Conservation (phyloP, 2,888 invertebrate species). For the Seira sanloemensis region DNA sequence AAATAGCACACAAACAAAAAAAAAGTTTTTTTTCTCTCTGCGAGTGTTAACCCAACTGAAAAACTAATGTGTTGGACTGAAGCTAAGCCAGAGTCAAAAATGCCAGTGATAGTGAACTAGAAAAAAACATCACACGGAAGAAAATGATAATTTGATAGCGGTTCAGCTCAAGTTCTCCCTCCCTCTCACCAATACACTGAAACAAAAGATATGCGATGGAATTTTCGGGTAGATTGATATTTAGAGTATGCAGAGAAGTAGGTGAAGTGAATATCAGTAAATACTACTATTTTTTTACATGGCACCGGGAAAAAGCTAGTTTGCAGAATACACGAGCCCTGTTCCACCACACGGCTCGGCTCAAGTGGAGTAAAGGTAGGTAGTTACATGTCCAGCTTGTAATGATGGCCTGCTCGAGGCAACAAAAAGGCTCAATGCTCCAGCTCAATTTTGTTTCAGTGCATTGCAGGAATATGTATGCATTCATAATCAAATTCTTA, state of each 20-base stretch:
- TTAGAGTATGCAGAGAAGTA: too few relatives aligned
- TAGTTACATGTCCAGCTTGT: not conserved
- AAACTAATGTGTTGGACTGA: not conserved
- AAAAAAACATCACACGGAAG: not conserved
- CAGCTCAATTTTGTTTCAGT: not conserved
- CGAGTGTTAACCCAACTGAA: not conserved
- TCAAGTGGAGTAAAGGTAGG: too few relatives aligned
- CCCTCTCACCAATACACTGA: not conserved
- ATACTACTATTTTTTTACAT: too few relatives aligned
- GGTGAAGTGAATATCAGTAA: too few relatives aligned
- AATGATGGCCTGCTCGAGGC: constrained; percentile 15
- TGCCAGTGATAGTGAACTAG: not conserved
- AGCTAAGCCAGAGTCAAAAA: not conserved
- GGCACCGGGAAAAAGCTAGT: too few relatives aligned
- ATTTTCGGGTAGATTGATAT: not conserved
- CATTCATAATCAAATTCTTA: constrained; percentile 4
- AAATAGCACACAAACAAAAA: not conserved
- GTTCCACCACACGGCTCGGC: too few relatives aligned
- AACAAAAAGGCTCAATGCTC: not conserved
- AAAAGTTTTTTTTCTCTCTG: not conserved
- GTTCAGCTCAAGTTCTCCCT: not conserved
- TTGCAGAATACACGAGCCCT: too few relatives aligned
- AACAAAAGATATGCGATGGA: constrained; percentile 3
- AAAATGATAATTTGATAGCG: constrained; percentile 16
- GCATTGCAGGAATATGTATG: not conserved